These are phyloP conservation scores for Agrilus planipennis DNA, from an alignment of 1,140 invertebrate species.

Conservation along the genomic window DNA sequence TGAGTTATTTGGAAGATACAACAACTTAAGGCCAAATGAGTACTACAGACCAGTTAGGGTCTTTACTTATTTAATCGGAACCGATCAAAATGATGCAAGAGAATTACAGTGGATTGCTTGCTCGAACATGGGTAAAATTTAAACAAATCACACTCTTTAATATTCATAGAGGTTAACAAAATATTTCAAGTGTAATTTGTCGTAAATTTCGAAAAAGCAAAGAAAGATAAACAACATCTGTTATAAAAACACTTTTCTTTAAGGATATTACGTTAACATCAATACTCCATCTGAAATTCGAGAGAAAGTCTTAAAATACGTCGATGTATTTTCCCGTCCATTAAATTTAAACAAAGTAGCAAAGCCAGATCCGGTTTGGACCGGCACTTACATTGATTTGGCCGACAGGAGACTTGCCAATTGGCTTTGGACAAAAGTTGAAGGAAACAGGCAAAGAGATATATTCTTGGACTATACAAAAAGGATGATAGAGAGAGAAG, in stretches of 20 bases:
- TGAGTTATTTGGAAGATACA: constrained; percentile 73
- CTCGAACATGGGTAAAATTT: constrained; percentile 63
- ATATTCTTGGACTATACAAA: constrained; percentile 49
- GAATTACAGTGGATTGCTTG: constrained; percentile 97
- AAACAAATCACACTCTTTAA: neutral
- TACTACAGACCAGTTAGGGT: constrained; percentile 74
- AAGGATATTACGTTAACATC: constrained; percentile 89
- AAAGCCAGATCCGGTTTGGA: constrained; percentile 74
- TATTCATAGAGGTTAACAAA: no score
- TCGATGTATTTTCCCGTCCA: constrained; percentile 81
- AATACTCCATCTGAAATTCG: constrained; percentile 85
- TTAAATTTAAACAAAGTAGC: constrained; percentile 66
- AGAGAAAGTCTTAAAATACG: constrained; percentile 85
- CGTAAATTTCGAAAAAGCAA: no score
- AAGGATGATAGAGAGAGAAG: no score
- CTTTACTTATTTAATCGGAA: constrained; percentile 95
- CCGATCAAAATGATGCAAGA: constrained; percentile 68
- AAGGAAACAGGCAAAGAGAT: constrained; percentile 63
- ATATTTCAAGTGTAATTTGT: no score
- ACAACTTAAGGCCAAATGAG: constrained; percentile 80
- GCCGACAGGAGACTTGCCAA: constrained; percentile 81
- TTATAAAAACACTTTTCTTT: no score
- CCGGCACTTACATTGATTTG: constrained; percentile 82
- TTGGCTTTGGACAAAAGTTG: constrained; percentile 74
- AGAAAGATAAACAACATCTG: no score